These are phyloP conservation scores for Lasiurus cinereus DNA, from an alignment of 2,113 vertebrate species.

Conservation along the genomic window DNA sequence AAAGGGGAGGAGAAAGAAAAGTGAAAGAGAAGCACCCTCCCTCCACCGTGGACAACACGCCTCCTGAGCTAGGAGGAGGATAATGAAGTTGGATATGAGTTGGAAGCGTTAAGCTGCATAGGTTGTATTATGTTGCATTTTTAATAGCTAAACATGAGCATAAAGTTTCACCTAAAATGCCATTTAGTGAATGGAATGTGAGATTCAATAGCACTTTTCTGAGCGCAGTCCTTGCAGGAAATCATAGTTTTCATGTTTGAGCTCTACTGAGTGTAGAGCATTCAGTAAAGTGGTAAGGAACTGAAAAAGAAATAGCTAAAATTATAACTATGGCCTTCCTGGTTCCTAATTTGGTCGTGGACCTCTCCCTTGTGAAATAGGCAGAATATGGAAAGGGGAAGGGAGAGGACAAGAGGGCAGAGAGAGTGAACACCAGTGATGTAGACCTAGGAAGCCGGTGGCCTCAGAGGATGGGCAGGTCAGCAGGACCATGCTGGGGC, in stretches of 20 bases:
- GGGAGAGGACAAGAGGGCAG: background rate
- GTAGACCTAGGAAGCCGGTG: background rate
- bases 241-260: background rate
- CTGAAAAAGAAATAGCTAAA: background rate
- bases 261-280: background rate
- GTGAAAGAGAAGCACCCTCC: background rate
- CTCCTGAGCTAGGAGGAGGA: background rate
- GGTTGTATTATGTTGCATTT: background rate
- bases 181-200: background rate
- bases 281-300: background rate
- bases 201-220: background rate
- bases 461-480: background rate
- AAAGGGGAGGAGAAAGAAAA: background rate
- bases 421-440: background rate
- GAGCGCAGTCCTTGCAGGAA: background rate
- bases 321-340: background rate
- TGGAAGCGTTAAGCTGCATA: background rate
- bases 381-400: background rate
- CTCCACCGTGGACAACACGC: too few relatives aligned
- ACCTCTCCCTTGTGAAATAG: background rate
- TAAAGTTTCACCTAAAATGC: background rate
- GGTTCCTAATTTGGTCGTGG: background rate
- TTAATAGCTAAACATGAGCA: background rate
- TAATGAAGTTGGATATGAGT: background rate
- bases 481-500: fast-evolving